Evolutionary conservation across 2,113 vertebrate genomes (phyloP).

Genomic region (Dendropsophus ebraccatus): DNA sequence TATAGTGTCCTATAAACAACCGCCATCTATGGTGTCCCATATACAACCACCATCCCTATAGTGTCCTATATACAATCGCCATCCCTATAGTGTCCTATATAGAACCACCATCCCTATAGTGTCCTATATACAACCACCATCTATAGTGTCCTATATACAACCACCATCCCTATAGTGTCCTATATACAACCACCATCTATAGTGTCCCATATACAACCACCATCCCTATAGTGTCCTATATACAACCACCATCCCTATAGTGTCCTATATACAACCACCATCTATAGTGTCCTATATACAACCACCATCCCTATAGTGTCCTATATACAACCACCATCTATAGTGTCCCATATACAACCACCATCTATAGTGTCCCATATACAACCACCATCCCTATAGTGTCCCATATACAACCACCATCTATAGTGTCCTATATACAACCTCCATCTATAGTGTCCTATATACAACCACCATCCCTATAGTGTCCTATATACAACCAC

Average conservation of each 20-base stretch:
- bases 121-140: background rate
- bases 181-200: too few species aligned
- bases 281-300: background rate
- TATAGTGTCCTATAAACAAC: background rate
- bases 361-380: background rate
- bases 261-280: too few species aligned
- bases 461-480: too few species aligned
- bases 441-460: background rate
- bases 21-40: background rate
- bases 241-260: background rate
- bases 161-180: background rate
- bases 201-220: background rate
- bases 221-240: background rate
- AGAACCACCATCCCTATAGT: background rate
- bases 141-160: background rate
- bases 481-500: background rate
- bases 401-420: background rate
- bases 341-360: background rate
- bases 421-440: background rate
- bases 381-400: background rate
- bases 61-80: background rate
- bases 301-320: background rate
- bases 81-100: too few species aligned
- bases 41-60: background rate
- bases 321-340: too few species aligned